Evolutionary conservation across 2,888 invertebrate species (phyloP).

Genomic region (Lasioglossum morio): DNA sequence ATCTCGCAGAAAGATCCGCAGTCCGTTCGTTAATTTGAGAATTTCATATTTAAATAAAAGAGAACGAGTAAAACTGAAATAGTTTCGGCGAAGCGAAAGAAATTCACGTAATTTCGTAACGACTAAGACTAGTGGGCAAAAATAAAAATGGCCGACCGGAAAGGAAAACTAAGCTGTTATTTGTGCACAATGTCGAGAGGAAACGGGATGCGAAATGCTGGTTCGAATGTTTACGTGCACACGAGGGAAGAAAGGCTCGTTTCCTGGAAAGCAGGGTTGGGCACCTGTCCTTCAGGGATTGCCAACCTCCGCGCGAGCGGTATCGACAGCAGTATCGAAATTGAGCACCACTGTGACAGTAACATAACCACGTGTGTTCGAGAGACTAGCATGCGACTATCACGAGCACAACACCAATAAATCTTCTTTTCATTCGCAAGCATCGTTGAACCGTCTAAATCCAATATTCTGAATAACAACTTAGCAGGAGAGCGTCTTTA

Average conservation of each 20-base stretch:
- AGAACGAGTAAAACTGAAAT: not conserved
- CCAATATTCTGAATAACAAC: not conserved
- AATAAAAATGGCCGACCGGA: not conserved
- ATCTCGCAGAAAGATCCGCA: not conserved
- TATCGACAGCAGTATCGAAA: constrained; percentile 12
- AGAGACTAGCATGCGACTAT: not conserved
- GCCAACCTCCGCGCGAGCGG: constrained; percentile 67
- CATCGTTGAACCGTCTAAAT: not conserved
- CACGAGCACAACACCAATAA: constrained; percentile 16
- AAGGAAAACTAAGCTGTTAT: constrained; percentile 12
- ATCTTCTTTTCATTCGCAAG: not conserved
- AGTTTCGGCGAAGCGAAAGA: not conserved
- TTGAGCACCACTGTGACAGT: constrained; percentile 71
- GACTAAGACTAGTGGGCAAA: not conserved
- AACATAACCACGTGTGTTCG: constrained; percentile 68
- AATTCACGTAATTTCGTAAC: not conserved
- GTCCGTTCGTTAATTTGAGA: too few relatives aligned
- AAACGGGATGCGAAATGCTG: constrained; percentile 64
- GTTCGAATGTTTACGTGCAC: constrained; percentile 70
- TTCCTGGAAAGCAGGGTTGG: constrained; percentile 84
- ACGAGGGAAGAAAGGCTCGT: constrained; percentile 76
- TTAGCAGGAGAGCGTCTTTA: not conserved
- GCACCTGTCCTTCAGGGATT: constrained; percentile 83
- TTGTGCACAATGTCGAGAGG: constrained; percentile 30
- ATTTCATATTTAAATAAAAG: too few relatives aligned